Evolutionary conservation across 2,888 invertebrate genomes (phyloP).

Genomic region (Erannis defoliaria): DNA sequence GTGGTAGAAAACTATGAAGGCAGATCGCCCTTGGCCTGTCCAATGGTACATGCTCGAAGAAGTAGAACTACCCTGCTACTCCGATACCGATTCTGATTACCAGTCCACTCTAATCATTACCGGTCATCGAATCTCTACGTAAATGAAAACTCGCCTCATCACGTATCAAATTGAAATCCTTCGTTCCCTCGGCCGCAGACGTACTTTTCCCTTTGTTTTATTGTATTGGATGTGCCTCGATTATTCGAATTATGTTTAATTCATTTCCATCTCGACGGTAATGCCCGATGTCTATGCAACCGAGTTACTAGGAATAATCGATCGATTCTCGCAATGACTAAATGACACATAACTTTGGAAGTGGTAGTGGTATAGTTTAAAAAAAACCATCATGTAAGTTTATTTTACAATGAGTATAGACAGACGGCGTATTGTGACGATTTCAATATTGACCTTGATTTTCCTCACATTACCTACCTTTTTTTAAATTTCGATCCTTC

Average conservation of each 20-base stretch:
- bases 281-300: constrained; percentile 65
- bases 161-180: constrained; percentile 87
- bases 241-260: constrained; percentile 86
- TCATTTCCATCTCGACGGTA: constrained; percentile 82
- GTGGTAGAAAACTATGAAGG: too few relatives aligned
- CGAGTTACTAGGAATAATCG: constrained; percentile 55
- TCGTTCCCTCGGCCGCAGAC: constrained; percentile 77
- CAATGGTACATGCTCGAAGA: too few relatives aligned
- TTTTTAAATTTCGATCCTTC: too few relatives aligned
- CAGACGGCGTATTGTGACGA: too few relatives aligned
- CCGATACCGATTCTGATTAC: constrained; percentile 47
- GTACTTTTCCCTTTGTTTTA: constrained; percentile 82
- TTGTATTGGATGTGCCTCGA: constrained; percentile 80
- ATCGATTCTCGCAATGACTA: constrained; percentile 21
- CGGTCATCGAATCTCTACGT: constrained; percentile 66
- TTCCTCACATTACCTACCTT: too few relatives aligned
- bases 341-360: background rate
- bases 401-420: too few relatives aligned
- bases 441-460: too few relatives aligned
- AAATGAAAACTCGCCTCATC: constrained; percentile 85
- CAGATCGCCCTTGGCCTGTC: too few relatives aligned
- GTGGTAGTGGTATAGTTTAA: background rate
- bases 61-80: constrained; percentile 11
- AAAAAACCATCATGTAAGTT: too few relatives aligned
- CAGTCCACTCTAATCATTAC: constrained; percentile 59